A percentile compares a stretch with the other conserved stretches of the same genome.
Evolutionary conservation across 2,797 vertebrate species (phyloP).

Genomic region (Gymnocypris eckloni): DNA sequence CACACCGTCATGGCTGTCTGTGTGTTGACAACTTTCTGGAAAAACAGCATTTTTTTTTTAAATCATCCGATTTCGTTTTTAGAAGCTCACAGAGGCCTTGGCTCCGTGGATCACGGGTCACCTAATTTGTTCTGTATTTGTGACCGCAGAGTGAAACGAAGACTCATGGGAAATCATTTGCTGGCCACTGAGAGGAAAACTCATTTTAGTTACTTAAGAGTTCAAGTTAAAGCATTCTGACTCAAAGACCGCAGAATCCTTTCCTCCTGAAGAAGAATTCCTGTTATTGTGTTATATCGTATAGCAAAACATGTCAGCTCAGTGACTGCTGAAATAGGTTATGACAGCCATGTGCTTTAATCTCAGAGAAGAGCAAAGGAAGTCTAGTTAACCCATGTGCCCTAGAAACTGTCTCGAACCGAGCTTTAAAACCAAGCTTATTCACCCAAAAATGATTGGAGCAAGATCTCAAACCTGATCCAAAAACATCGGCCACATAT

Average conservation of each 20-base stretch:
- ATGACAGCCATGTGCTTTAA: conserved; percentile 35
- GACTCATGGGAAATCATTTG: conserved; percentile 42
- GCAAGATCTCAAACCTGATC: neutral
- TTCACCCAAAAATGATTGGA: conserved; percentile 25
- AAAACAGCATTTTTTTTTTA: neutral
- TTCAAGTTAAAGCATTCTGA: conserved; percentile 18
- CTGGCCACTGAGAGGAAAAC: conserved; percentile 32
- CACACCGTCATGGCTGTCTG: neutral
- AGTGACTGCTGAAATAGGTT: conserved; percentile 26
- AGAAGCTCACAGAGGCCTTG: neutral
- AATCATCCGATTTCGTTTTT: no score
- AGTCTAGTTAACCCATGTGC: conserved; percentile 29
- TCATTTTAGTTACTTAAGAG: conserved; percentile 35
- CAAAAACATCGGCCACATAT: conserved; percentile 33
- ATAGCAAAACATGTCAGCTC: conserved; percentile 28
- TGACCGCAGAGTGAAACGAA: conserved; percentile 15
- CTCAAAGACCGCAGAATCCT: conserved; percentile 17
- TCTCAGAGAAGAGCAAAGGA: conserved; percentile 19
- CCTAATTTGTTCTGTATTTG: conserved; percentile 35
- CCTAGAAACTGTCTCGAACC: neutral
- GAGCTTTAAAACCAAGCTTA: conserved; percentile 25
- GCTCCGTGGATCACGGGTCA: conserved; percentile 14
- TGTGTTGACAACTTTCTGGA: neutral
- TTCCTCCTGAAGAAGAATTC: conserved; percentile 29
- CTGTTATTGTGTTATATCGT: conserved; percentile 35